These are phyloP conservation scores for Acrobasis repandana DNA, from an alignment of 2,888 invertebrate species.

Conservation along the genomic window DNA sequence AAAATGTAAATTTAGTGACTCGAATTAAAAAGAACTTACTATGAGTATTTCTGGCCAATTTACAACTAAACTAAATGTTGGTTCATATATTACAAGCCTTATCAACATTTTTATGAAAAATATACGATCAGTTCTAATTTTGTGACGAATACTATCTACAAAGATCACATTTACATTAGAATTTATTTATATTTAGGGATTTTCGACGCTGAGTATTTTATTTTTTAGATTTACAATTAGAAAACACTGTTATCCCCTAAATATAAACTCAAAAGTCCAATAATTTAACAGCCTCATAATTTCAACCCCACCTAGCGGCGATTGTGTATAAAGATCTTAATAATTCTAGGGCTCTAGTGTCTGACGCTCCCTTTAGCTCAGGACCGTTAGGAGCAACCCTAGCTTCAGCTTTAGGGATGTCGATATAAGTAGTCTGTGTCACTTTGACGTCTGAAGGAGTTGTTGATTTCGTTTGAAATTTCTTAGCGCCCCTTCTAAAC, in stretches of 20 bases:
- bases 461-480: conserved; percentile 56
- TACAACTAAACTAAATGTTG: conserved; percentile 9
- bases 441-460: conserved; percentile 50
- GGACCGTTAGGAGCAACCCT: conserved; percentile 53
- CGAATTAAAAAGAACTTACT: neutral
- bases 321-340: conserved; percentile 92
- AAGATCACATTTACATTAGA: conserved; percentile 51
- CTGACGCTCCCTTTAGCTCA: conserved; percentile 82
- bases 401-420: conserved; percentile 69
- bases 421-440: conserved; percentile 50
- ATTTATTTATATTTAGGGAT: conserved; percentile 49
- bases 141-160: conserved; percentile 43
- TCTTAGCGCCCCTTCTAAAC: conserved; percentile 64
- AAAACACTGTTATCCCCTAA: conserved; percentile 44
- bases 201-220: conserved; percentile 26
- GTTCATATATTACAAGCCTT: conserved; percentile 12
- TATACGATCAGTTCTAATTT: conserved; percentile 26
- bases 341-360: conserved; percentile 90
- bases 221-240: conserved; percentile 6
- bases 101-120: conserved; percentile 9
- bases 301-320: conserved; percentile 90
- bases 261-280: conserved; percentile 48
- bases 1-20: neutral
- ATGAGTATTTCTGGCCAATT: conserved; percentile 1
- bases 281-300: conserved; percentile 32